Base-by-base conservation (phyloP, 2,888 invertebrate species). In the Salpingus planirostris region DNA sequence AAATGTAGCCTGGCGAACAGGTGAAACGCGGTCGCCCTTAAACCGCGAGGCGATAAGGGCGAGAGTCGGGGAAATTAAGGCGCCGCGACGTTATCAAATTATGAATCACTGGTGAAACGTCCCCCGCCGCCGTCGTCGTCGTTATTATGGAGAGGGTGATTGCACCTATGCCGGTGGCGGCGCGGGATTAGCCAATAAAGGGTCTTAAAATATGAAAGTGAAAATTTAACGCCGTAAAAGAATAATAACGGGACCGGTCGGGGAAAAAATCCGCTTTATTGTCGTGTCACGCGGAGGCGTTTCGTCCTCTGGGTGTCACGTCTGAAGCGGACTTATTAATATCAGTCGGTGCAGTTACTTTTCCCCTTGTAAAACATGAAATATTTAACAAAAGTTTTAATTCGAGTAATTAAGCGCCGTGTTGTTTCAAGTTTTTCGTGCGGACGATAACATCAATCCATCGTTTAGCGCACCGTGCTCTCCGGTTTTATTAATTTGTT, bases 361-460 rank as follows among this genome's bases (percentile, higher is more conserved):
- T 18, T 18, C 18, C 18, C 8, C 18, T 18, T 25, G 26, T 26
- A 13, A 25, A 31, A 31, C 25, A 31, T 15, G 18, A 25, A 21
- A 24, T 31, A 25, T 25, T 31, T 25, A 25, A 26, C 25, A 18
- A n/a, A n/a, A 31, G 15, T 25, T 11, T 31, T 25, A 31, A 25
- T 26, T 24, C 25, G 15, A 12, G 13, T 31, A 31, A 25, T 31
- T 31, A 31, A 31, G 13, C n/a, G 13, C 12, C 25, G 8, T 18
- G 25, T 30, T 24, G 11, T 13, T 5, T 18, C 18, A 18, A 18
- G 18, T 6, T 18, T 18, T 5, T 18, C 5, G 18, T 8, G 8
- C 18, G n/a, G n/a, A n/a, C n/a, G n/a, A n/a, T n/a, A n/a, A n/a
- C n/a, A n/a, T 30, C 30, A 13, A 11, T 8, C 12, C 10, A 24